Evolutionary conservation across 2,113 vertebrate genomes (phyloP).

Genomic region (Datnioides undecimradiatus): DNA sequence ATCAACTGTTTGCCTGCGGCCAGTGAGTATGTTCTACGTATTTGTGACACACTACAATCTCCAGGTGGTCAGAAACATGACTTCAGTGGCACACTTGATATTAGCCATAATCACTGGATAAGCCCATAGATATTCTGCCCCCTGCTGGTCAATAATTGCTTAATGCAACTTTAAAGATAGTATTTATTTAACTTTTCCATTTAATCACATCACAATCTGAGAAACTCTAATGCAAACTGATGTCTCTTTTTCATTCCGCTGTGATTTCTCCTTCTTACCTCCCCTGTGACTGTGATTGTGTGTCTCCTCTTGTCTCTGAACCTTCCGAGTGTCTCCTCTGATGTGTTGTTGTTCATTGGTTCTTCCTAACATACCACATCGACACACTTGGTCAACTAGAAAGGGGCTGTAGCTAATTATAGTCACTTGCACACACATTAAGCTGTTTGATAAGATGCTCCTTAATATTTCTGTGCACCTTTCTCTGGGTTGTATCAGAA

Average conservation of each 20-base stretch:
- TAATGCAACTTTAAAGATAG: slow-evolving; percentile 50
- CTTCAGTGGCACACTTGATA: too few species aligned
- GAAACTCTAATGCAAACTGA: slow-evolving; percentile 9
- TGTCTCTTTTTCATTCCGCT: slow-evolving; percentile 20
- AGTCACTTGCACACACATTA: slow-evolving; percentile 9
- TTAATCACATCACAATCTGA: neutral
- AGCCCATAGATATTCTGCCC: neutral
- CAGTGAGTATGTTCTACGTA: neutral
- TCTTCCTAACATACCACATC: slow-evolving; percentile 42
- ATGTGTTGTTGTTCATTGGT: slow-evolving; percentile 81
- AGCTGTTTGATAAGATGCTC: slow-evolving; percentile 13
- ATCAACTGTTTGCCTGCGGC: too few species aligned
- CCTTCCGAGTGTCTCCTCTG: slow-evolving; percentile 82
- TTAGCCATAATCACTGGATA: too few species aligned
- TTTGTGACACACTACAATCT: neutral
- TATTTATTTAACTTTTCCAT: slow-evolving; percentile 6
- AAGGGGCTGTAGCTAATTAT: slow-evolving; percentile 3
- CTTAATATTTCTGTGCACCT: slow-evolving; percentile 26
- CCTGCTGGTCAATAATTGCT: slow-evolving; percentile 33
- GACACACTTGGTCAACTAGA: slow-evolving; percentile 39
- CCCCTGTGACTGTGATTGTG: slow-evolving; percentile 59
- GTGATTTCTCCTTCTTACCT: slow-evolving; percentile 25
- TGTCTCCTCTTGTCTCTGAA: slow-evolving; percentile 72
- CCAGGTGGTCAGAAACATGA: neutral
- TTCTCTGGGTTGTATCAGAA: slow-evolving; percentile 46